Percentiles rank a stretch among this genome's conserved stretches.
These are phyloP conservation scores for Halisarca cf. caerulea DNA, from an alignment of 37 sponge, comb jelly and placozoan genomes.

Conservation along the genomic window DNA sequence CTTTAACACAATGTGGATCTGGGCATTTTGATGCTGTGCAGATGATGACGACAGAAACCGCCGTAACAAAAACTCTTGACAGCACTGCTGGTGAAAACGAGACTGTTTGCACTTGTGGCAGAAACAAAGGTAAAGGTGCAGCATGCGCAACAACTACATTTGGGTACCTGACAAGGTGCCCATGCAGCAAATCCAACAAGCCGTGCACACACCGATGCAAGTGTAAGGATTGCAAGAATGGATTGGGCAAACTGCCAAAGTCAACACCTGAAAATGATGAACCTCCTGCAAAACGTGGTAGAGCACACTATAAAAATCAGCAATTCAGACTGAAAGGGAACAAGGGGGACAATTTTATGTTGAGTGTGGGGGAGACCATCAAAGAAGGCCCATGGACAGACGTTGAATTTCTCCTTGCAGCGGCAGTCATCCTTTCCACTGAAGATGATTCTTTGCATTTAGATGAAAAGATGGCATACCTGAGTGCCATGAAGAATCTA, in stretches of 20 bases:
- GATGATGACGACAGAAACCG: background rate
- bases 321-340: background rate
- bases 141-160: background rate
- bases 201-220: conserved; percentile 1
- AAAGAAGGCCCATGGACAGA: conserved; percentile 3
- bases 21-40: conserved; percentile 16
- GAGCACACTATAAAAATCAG: background rate
- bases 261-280: no score
- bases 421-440: no score
- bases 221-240: conserved; percentile 17
- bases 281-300: background rate
- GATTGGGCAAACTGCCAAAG: background rate
- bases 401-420: background rate
- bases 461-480: no score
- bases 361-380: background rate
- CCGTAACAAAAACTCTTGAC: background rate
- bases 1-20: background rate
- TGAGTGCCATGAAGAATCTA: no score
- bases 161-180: background rate
- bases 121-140: background rate
- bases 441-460: no score
- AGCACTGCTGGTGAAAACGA: background rate
- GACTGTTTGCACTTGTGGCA: background rate
- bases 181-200: background rate
- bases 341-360: background rate